Evolutionary conservation across 2,888 invertebrate genomes (phyloP).

Genomic region (Drosophila subsilvestris): DNA sequence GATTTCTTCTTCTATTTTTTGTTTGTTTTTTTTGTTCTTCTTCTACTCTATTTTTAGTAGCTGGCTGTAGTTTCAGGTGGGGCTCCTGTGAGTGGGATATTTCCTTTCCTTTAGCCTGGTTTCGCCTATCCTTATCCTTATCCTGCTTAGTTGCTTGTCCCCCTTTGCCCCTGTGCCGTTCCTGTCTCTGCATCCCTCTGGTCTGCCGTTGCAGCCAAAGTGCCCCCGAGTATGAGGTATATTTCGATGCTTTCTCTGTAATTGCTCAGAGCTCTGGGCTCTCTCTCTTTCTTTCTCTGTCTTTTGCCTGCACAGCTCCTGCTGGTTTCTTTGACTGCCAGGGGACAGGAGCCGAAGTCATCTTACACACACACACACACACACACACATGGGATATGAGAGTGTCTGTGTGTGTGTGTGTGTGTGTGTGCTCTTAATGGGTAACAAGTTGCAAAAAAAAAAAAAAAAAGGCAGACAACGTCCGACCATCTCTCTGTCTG

Average conservation of each 20-base stretch:
- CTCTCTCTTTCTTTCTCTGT: no score
- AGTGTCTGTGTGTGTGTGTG: conserved; percentile 17
- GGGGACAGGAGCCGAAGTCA: conserved; percentile 43
- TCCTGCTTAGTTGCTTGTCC: conserved; percentile 22
- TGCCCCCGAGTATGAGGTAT: conserved; percentile 42
- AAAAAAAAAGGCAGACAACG: conserved; percentile 28
- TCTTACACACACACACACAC: conserved; percentile 27
- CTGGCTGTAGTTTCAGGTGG: conserved; percentile 1
- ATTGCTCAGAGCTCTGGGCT: conserved; percentile 53
- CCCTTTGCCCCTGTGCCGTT: no score
- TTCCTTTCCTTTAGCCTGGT: conserved; percentile 63
- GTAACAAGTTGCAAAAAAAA: conserved; percentile 39
- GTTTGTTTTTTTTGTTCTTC: no score
- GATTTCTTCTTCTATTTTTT: conserved; percentile 32
- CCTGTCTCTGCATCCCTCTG: no score
- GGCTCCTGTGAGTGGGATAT: conserved; percentile 20
- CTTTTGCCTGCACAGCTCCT: no score
- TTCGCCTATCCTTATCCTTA: conserved; percentile 35
- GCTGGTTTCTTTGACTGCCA: background rate
- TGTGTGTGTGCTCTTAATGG: conserved; percentile 43
- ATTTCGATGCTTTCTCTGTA: conserved; percentile 62
- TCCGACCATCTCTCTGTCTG: conserved; percentile 46
- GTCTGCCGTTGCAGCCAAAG: background rate
- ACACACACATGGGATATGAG: conserved; percentile 19
- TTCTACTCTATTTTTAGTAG: background rate